A percentile compares a stretch with the other conserved stretches of the same genome.
phyloP scores from a whole-genome alignment of 2,888 invertebrate species.

The Idaea aversata region DNA sequence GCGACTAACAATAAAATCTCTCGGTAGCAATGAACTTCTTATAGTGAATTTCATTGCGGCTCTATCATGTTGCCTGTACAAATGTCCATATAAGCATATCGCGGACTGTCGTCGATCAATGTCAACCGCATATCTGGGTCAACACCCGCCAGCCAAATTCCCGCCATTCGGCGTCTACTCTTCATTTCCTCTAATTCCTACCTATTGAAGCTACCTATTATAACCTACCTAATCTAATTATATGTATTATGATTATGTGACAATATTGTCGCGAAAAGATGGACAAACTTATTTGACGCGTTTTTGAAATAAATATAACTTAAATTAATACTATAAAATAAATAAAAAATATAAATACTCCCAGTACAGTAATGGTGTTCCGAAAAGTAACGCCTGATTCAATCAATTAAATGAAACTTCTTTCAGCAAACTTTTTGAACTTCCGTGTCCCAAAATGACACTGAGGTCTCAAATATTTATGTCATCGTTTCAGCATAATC shows the following conservation, averaged over 20 bases:
- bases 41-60: conserved; percentile 57
- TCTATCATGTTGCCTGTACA: conserved; percentile 26
- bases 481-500: background rate
- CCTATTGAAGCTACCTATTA: background rate
- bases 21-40: conserved; percentile 69
- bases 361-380: no score
- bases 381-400: no score
- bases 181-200: conserved; percentile 51
- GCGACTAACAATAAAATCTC: conserved; percentile 52
- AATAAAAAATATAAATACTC: no score
- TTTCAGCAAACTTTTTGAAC: background rate
- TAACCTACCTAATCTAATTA: background rate
- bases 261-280: no score
- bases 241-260: background rate
- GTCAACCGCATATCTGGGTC: conserved; percentile 79
- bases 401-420: background rate
- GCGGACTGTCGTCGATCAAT: conserved; percentile 76
- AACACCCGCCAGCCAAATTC: conserved; percentile 73
- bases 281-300: no score
- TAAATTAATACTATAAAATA: no score
- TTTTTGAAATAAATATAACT: no score
- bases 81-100: conserved; percentile 55
- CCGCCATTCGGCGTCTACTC: conserved; percentile 54
- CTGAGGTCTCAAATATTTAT: conserved; percentile 5
- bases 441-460: background rate